Conservation (phyloP, 2,113 vertebrate species). For the Calyptomena viridis region DNA sequence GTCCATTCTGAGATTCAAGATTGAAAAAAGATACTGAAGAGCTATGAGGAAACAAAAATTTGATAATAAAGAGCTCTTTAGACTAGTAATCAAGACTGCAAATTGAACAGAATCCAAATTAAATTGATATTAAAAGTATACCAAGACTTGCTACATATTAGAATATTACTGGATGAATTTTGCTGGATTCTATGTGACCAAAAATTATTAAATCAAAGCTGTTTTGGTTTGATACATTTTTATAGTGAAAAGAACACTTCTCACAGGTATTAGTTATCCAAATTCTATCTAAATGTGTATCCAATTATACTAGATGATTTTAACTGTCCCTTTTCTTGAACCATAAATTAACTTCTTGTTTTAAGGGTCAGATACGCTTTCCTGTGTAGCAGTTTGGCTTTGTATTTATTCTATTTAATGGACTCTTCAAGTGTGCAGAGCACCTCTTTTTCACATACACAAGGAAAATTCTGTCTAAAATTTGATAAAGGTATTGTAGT, state of each 20-base stretch:
- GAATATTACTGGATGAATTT: neutral
- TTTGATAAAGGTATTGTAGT: neutral
- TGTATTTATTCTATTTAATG: neutral
- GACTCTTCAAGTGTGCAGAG: neutral
- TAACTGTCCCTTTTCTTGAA: neutral
- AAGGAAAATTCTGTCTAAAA: neutral
- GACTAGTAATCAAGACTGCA: neutral
- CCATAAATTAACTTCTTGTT: neutral
- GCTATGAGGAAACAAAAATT: neutral
- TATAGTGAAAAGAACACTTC: neutral
- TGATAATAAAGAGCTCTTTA: neutral
- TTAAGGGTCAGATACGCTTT: neutral
- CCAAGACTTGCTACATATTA: neutral
- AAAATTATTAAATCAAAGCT: neutral
- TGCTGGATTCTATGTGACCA: neutral
- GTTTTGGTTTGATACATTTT: neutral
- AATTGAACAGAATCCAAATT: neutral
- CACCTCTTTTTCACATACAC: neutral
- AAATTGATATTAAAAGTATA: neutral
- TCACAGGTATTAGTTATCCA: neutral
- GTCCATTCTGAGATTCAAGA: neutral
- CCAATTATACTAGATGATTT: neutral
- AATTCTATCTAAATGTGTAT: neutral
- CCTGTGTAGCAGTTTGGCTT: neutral
- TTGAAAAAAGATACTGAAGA: neutral